These are phyloP conservation scores for Dolichallabes microphthalmus DNA, from an alignment of 2,113 vertebrate genomes.

Conservation along the genomic window DNA sequence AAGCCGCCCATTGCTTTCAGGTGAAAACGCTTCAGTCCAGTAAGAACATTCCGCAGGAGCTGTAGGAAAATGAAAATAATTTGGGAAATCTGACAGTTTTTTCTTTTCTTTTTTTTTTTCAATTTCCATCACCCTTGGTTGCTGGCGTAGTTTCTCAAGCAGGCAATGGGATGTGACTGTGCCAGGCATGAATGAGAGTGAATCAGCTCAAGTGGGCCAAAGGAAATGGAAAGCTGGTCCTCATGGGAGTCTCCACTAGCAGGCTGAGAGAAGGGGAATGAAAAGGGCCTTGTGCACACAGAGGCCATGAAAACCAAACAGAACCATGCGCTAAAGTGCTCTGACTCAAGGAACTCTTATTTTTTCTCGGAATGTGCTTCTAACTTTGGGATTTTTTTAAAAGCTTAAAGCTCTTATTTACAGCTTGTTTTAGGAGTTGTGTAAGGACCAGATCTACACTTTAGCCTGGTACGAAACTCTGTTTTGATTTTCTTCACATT, in stretches of 20 bases:
- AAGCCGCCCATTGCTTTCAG: slow-evolving; percentile 55
- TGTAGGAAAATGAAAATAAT: slow-evolving; percentile 40
- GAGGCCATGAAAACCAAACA: slow-evolving; percentile 16
- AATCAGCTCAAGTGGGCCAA: slow-evolving; percentile 33
- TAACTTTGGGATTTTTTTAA: neutral
- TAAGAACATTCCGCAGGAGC: slow-evolving; percentile 29
- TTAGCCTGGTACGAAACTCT: neutral
- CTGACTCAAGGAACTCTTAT: slow-evolving; percentile 8
- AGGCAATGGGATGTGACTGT: slow-evolving; percentile 61
- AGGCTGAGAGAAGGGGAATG: slow-evolving; percentile 31
- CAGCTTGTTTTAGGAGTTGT: neutral
- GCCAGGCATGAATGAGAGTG: slow-evolving; percentile 54
- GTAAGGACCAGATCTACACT: neutral
- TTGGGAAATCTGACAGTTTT: slow-evolving; percentile 43
- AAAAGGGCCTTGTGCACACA: slow-evolving; percentile 55
- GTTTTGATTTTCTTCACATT: neutral
- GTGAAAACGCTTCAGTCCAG: slow-evolving; percentile 57
- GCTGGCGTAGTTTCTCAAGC: slow-evolving; percentile 44
- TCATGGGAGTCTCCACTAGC: slow-evolving; percentile 46
- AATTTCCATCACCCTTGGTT: slow-evolving; percentile 53
- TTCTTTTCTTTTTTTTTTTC: slow-evolving; percentile 52
- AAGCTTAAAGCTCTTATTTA: neutral
- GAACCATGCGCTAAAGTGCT: slow-evolving; percentile 25
- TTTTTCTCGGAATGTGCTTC: neutral
- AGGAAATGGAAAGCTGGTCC: slow-evolving; percentile 58